Evolutionary conservation across 30 jellyfish, hydroid and myxozoan genomes (phyloP).

Genomic region (Hydractinia symbiolongicarpus): DNA sequence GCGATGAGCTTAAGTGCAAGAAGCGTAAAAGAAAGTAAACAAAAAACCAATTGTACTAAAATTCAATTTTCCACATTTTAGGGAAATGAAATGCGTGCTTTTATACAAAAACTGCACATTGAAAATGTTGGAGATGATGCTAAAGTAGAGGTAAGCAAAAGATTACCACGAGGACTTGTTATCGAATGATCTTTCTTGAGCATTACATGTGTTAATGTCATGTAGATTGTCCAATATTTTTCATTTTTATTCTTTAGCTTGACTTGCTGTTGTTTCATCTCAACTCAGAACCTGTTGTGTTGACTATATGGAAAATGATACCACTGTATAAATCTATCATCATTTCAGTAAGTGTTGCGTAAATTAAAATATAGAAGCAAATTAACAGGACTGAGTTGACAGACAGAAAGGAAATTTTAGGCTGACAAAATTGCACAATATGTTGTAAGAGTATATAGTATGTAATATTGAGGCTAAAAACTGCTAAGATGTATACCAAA

Average conservation of each 20-base stretch:
- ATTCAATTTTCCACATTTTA: neutral
- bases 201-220: neutral
- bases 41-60: too few species aligned
- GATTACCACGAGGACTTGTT: neutral
- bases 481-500: too few species aligned
- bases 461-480: too few species aligned
- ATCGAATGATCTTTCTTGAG: neutral
- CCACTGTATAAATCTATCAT: slow-evolving; percentile 32
- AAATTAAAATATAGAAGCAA: too few species aligned
- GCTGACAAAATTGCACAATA: too few species aligned
- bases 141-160: neutral
- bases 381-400: too few species aligned
- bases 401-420: too few species aligned
- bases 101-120: neutral
- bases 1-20: too few species aligned
- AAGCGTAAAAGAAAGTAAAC: too few species aligned
- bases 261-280: slow-evolving; percentile 22
- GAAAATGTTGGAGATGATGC: slow-evolving; percentile 2
- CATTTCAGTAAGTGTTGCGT: slow-evolving; percentile 7
- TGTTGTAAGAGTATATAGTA: too few species aligned
- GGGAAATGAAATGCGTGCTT: neutral
- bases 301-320: slow-evolving; percentile 25
- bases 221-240: neutral
- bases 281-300: slow-evolving; percentile 19
- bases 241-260: neutral